Evolutionary conservation across 1,140 invertebrate genomes (phyloP).

Genomic region (Aphidius gifuensis): DNA sequence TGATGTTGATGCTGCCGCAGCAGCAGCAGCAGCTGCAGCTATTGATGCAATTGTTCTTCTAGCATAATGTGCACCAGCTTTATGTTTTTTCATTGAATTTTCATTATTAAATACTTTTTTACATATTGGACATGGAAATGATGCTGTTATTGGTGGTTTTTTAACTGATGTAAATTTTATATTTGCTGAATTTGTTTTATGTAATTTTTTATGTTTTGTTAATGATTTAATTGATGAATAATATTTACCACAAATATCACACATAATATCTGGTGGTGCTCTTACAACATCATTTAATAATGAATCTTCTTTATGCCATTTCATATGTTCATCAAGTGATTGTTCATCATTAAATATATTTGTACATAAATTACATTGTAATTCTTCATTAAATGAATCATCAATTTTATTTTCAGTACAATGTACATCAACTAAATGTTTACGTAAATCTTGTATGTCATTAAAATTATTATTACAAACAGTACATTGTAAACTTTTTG

Average conservation of each 20-base stretch:
- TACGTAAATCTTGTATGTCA: slow-evolving; percentile 42
- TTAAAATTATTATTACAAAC: slow-evolving; percentile 47
- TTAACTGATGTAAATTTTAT: slow-evolving; percentile 32
- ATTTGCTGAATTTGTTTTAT: slow-evolving; percentile 33
- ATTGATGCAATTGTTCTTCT: slow-evolving; percentile 8
- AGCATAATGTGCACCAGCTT: slow-evolving; percentile 32
- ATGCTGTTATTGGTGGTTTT: slow-evolving; percentile 49
- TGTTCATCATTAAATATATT: slow-evolving; percentile 59
- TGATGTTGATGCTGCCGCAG: not conserved
- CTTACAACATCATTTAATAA: slow-evolving; percentile 33
- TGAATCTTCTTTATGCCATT: slow-evolving; percentile 49
- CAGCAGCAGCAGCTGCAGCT: not conserved
- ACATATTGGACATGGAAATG: slow-evolving; percentile 55
- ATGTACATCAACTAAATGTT: slow-evolving; percentile 51
- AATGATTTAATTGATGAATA: slow-evolving; percentile 54
- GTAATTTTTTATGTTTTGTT: slow-evolving; percentile 56
- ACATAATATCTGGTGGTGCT: slow-evolving; percentile 30
- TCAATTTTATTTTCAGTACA: slow-evolving; percentile 45
- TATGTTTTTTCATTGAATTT: slow-evolving; percentile 55
- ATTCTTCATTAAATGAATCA: slow-evolving; percentile 46
- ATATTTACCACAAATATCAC: slow-evolving; percentile 61
- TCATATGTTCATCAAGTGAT: slow-evolving; percentile 58
- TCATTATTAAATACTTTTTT: slow-evolving; percentile 57
- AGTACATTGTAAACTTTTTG: slow-evolving; percentile 43
- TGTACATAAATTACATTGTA: slow-evolving; percentile 60